phyloP scores from a whole-genome alignment of 2,113 vertebrate species.

The Ageneiosus marmoratus region DNA sequence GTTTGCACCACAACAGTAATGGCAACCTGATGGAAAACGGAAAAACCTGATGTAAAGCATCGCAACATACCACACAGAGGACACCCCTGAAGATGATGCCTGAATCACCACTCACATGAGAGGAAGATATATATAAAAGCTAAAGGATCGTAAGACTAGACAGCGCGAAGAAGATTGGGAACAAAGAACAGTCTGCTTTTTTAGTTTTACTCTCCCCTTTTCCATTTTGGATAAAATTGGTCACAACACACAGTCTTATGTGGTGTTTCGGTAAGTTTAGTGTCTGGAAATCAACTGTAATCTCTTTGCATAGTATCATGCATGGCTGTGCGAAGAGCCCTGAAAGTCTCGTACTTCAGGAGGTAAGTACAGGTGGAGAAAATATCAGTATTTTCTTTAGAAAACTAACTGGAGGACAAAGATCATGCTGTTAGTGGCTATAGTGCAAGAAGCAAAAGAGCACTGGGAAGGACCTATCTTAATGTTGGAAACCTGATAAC shows the following conservation, averaged over 20 bases:
- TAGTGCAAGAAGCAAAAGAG: background rate
- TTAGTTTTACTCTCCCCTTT: background rate
- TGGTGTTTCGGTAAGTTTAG: background rate
- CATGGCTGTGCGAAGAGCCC: constrained; percentile 3
- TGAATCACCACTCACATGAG: constrained; percentile 14
- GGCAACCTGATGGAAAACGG: background rate
- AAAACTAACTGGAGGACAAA: background rate
- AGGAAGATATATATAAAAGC: constrained; percentile 17
- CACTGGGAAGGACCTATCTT: background rate
- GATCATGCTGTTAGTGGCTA: background rate
- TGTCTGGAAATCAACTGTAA: background rate
- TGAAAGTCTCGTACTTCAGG: background rate
- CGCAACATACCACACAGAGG: constrained; percentile 4
- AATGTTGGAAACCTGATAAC: background rate
- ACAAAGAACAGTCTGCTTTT: background rate
- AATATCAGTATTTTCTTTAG: background rate
- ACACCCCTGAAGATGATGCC: constrained; percentile 14
- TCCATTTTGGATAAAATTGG: constrained; percentile 18
- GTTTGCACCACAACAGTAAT: constrained; percentile 19
- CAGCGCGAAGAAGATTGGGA: constrained; percentile 25
- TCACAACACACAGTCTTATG: background rate
- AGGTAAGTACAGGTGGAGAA: constrained; percentile 29
- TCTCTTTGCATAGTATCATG: background rate
- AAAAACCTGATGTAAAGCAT: background rate
- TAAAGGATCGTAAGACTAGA: constrained; percentile 36